Percentiles rank a stretch among this genome's conserved stretches.
phyloP scores from a whole-genome alignment of 35 echinoderm and acorn worm genomes.

The Diadema setosum region DNA sequence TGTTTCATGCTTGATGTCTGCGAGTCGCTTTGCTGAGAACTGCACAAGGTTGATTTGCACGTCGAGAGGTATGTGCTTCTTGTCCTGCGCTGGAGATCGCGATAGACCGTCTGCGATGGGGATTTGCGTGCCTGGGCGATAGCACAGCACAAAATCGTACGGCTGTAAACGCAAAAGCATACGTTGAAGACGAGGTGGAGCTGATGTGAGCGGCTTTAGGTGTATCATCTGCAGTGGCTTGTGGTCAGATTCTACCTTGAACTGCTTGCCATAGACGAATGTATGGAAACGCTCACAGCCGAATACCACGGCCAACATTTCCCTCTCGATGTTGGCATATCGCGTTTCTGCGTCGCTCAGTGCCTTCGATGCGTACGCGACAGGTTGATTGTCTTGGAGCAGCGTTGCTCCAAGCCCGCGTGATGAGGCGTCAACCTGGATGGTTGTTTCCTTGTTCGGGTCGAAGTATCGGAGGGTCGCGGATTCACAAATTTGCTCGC shows the following conservation, averaged over 20 bases:
- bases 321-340: constrained; percentile 50
- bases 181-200: constrained; percentile 42
- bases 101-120: constrained; percentile 24
- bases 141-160: constrained; percentile 30
- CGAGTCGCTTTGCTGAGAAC: neutral
- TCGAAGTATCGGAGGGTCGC: constrained; percentile 50
- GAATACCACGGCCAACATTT: constrained; percentile 59
- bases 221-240: constrained; percentile 62
- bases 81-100: too few relatives aligned
- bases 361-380: too few relatives aligned
- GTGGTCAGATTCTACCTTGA: constrained; percentile 58
- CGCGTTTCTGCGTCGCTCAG: constrained; percentile 34
- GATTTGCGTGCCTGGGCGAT: constrained; percentile 43
- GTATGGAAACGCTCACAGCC: constrained; percentile 51
- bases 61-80: too few relatives aligned
- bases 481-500: constrained; percentile 1
- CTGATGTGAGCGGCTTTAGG: constrained; percentile 41
- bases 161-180: constrained; percentile 37
- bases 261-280: constrained; percentile 56
- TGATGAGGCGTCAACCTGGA: constrained; percentile 66
- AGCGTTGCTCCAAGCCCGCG: too few relatives aligned
- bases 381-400: too few relatives aligned
- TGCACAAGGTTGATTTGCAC: neutral
- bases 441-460: constrained; percentile 31
- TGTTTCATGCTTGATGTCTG: neutral